These are phyloP conservation scores for Eumeta japonica DNA, from an alignment of 1,140 invertebrate genomes.

Conservation along the genomic window DNA sequence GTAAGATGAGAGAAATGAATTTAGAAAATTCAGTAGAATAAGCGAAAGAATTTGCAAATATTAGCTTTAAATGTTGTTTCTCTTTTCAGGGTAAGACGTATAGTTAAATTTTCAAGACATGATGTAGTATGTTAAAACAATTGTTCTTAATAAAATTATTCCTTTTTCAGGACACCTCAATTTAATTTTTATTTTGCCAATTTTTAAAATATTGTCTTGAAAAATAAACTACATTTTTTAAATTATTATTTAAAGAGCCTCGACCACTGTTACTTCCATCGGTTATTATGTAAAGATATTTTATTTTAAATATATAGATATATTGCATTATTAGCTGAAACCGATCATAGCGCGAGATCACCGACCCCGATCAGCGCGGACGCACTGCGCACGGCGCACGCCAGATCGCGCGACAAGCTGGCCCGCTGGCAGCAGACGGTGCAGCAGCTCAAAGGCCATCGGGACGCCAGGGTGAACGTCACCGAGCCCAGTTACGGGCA, in stretches of 20 bases:
- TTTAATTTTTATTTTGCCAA: too few relatives aligned
- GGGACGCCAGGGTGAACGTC: conserved; percentile 14
- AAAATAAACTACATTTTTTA: too few relatives aligned
- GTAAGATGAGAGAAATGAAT: too few relatives aligned
- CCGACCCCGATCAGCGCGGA: conserved; percentile 14
- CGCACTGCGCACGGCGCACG: conserved; percentile 28
- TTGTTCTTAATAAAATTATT: too few relatives aligned
- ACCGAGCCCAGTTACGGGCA: conserved; percentile 28
- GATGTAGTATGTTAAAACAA: too few relatives aligned
- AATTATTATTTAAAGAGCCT: background rate
- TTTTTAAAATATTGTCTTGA: too few relatives aligned
- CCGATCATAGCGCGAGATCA: conserved; percentile 14
- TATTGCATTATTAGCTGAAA: conserved; percentile 29
- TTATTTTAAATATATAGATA: background rate
- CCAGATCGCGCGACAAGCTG: conserved; percentile 20
- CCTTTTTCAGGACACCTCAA: too few relatives aligned
- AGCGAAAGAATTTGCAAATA: too few relatives aligned
- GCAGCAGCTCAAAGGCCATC: conserved; percentile 11
- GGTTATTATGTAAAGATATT: background rate
- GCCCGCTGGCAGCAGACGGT: conserved; percentile 19
- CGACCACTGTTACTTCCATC: background rate
- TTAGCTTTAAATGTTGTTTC: too few relatives aligned
- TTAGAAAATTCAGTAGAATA: too few relatives aligned
- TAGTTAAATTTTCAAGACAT: too few relatives aligned
- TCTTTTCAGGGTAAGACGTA: too few relatives aligned